Base-by-base conservation (phyloP, 2,888 invertebrate genomes). In the Glaucopsyche alexis region DNA sequence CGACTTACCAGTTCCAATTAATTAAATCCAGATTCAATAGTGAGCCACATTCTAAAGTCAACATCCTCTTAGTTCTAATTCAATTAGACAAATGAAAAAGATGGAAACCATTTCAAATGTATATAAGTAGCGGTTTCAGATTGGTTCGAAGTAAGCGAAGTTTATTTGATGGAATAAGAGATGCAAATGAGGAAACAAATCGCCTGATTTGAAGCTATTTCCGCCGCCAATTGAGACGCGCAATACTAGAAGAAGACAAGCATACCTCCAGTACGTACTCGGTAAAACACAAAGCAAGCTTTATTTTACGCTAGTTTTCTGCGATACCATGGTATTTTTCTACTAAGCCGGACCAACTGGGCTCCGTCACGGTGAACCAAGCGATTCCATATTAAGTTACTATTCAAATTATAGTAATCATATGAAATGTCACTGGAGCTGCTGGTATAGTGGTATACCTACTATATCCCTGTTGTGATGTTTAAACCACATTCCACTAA, bases 1-100 rank as follows among this genome's bases (percentile, higher is more conserved):
- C 60, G 60, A 13, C 60, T 60, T 60, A 60, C 60, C 29, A 60
- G 38, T 60, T 60, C 19, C 60, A 60, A 60, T 60, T 55, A 55
- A 55, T 55, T 29, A 60, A 60, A 60, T 38, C 60, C 60, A 13
- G 60, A 29, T 60, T 60, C 29, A 60, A 60, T 19, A 13, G 13
- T 60, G 19, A 38, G 29, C 60, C 29, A 38, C 60, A 38, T 60
- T 60, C 60, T 60, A 38, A 60, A 60, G 55, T 60, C 55, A 60
- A 60, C 29, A 60, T 60, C 55, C 19, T 1, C 29, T 19, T 11
- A 16, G 29, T 19, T 60, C 14, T 2, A 13, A 29, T 60, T 60
- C 29, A 13, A 60, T 60, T 16, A 55, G 55, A 4, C 55, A 55
- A 55, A 19, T 55, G 19, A 14, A 29, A 14, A 14, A 60, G 13